A percentile compares a stretch with the other conserved stretches of the same genome.
These are phyloP conservation scores for Lytechinus pictus DNA, from an alignment of 35 echinoderm and acorn worm species.

Conservation along the genomic window DNA sequence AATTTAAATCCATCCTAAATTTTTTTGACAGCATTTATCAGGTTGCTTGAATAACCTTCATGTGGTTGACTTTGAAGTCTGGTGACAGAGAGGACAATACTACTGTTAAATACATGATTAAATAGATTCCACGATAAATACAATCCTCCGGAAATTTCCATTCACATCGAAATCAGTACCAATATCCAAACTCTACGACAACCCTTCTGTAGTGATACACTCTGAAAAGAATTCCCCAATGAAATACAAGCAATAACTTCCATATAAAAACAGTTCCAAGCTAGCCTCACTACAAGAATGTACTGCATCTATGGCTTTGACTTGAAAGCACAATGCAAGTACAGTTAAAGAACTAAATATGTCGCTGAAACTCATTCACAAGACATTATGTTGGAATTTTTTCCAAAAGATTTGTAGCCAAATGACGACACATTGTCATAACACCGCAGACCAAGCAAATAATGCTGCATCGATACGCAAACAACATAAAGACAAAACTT, in stretches of 20 bases:
- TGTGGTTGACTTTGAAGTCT: neutral
- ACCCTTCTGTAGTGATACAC: neutral
- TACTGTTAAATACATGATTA: neutral
- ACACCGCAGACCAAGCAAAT: slow-evolving; percentile 5
- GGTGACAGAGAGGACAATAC: neutral
- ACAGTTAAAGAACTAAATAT: neutral
- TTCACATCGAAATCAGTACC: neutral
- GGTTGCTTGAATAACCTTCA: neutral
- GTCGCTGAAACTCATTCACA: neutral
- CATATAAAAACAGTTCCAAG: neutral
- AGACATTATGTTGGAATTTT: neutral
- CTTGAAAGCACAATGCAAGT: neutral
- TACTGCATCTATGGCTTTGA: neutral
- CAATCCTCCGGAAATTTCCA: neutral
- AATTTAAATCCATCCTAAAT: neutral
- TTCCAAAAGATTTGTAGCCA: neutral
- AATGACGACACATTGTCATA: neutral
- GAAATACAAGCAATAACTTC: neutral
- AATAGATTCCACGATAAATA: neutral
- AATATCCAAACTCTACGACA: neutral
- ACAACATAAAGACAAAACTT: neutral
- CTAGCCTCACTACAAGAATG: neutral
- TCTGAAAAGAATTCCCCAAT: neutral
- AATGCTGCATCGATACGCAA: neutral
- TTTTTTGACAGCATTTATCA: neutral